Conservation (phyloP, 2,113 vertebrate species). For the Brachirus orientalis region DNA sequence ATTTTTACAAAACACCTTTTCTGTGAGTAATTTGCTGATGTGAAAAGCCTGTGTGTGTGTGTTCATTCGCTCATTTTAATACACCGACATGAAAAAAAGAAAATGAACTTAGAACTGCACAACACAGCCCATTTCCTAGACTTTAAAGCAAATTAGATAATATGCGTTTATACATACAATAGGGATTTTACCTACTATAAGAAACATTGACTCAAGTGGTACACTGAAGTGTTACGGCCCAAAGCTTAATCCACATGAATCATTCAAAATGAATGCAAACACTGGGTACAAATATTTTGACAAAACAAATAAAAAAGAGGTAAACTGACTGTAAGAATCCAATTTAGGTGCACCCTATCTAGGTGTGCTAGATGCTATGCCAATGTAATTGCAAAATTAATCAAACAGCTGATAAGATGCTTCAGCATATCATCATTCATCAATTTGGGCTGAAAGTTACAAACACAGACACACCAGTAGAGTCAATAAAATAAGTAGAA, state of each 20-base stretch:
- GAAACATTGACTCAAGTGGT: neutral
- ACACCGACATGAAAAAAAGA: constrained; percentile 61
- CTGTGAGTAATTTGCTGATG: too few relatives aligned
- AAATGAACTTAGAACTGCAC: constrained; percentile 24
- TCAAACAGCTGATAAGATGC: neutral
- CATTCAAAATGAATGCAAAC: too few relatives aligned
- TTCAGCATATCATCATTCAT: neutral
- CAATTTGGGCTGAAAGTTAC: neutral
- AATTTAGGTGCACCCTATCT: too few relatives aligned
- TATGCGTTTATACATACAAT: constrained; percentile 12
- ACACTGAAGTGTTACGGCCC: neutral
- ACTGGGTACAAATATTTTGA: too few relatives aligned
- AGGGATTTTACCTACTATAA: neutral
- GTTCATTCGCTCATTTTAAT: constrained; percentile 44
- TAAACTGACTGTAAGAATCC: neutral
- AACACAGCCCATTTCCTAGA: constrained; percentile 43
- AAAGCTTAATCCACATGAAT: neutral
- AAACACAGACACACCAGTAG: neutral
- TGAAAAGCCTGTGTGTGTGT: neutral
- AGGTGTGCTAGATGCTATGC: neutral
- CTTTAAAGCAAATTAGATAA: constrained; percentile 33
- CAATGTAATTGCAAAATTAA: neutral
- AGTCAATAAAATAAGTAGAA: neutral
- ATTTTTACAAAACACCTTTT: too few relatives aligned
- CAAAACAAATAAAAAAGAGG: neutral